Evolutionary conservation across 2,113 vertebrate species (phyloP).

Genomic region (Rynchops niger): DNA sequence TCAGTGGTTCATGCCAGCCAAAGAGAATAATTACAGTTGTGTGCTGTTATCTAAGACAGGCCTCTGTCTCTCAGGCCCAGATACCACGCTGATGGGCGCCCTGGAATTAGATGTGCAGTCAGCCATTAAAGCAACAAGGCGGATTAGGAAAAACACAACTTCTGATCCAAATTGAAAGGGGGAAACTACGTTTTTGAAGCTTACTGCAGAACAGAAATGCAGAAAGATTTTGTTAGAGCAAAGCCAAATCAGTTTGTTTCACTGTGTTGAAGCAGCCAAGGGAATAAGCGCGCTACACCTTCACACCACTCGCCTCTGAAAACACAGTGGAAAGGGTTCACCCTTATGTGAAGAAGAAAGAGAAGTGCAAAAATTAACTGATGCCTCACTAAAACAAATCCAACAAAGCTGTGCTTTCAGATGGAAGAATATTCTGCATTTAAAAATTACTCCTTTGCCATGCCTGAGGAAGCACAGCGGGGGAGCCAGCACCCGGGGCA

Average conservation of each 20-base stretch:
- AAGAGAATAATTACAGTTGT: background rate
- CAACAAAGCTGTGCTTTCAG: background rate
- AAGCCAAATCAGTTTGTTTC: background rate
- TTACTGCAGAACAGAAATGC: background rate
- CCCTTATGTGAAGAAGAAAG: background rate
- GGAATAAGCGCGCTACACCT: background rate
- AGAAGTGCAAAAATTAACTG: background rate
- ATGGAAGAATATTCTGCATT: background rate
- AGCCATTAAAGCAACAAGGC: background rate
- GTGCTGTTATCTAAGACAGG: background rate
- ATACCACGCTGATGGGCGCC: background rate
- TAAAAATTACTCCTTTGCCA: background rate
- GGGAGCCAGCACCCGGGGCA: accelerated
- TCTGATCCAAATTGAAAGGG: background rate
- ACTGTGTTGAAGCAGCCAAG: background rate
- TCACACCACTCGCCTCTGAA: accelerated
- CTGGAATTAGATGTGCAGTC: background rate
- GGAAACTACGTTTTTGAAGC: background rate
- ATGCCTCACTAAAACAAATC: background rate
- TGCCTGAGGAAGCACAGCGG: background rate
- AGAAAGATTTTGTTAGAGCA: background rate
- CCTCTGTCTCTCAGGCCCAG: background rate
- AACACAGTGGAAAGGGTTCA: background rate
- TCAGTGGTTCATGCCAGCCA: accelerated
- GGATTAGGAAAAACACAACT: background rate